A percentile compares a stretch with the other conserved stretches of the same genome.
phyloP scores from a whole-genome alignment of 2,888 invertebrate species.

The Tetragonula carbonaria region DNA sequence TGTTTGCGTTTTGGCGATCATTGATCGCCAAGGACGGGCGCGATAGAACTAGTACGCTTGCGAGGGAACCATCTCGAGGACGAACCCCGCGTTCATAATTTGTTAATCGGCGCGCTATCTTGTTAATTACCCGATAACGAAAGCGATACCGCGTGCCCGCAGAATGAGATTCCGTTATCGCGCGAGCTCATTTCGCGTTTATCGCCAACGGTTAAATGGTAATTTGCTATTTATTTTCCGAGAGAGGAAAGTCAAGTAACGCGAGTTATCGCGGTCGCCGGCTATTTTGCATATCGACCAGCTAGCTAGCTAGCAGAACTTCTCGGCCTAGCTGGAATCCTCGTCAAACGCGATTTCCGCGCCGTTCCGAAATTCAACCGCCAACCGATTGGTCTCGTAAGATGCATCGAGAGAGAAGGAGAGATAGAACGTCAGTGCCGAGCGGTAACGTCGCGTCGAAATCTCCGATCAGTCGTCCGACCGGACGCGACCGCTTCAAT shows the following conservation, averaged over 20 bases:
- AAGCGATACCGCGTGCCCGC: conserved; percentile 57
- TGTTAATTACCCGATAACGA: conserved; percentile 72
- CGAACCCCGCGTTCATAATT: conserved; percentile 58
- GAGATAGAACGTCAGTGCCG: background rate
- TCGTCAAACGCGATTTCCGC: conserved; percentile 14
- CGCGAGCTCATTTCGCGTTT: conserved; percentile 76
- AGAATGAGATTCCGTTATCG: conserved; percentile 78
- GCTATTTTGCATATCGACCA: conserved; percentile 65
- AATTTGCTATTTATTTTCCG: conserved; percentile 79
- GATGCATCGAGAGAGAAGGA: background rate
- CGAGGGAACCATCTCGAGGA: conserved; percentile 17
- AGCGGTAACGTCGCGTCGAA: background rate
- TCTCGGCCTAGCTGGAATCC: conserved; percentile 33
- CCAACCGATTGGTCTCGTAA: too few relatives aligned
- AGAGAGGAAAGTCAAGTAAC: conserved; percentile 71
- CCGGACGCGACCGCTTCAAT: background rate
- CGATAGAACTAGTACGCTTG: background rate
- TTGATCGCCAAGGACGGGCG: conserved; percentile 1
- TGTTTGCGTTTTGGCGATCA: background rate
- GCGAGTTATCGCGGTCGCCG: conserved; percentile 62
- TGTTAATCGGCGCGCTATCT: conserved; percentile 69
- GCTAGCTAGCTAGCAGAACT: conserved; percentile 41
- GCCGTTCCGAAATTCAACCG: background rate
- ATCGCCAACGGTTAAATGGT: conserved; percentile 77
- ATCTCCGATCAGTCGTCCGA: background rate